Evolutionary conservation across 2,888 invertebrate genomes (phyloP).

Genomic region (Drosophila algonquin): DNA sequence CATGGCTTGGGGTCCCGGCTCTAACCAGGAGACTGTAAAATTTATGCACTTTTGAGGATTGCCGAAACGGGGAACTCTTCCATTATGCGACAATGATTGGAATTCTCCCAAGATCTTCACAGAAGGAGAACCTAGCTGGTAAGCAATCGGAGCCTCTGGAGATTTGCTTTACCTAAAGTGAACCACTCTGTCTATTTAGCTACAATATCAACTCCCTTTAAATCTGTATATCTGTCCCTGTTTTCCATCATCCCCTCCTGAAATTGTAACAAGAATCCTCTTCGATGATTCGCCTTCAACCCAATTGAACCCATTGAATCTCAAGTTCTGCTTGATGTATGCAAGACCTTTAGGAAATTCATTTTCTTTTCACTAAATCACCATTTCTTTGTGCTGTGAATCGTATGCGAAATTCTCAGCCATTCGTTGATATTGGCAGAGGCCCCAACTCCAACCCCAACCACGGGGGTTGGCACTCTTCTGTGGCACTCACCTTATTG

Average conservation of each 20-base stretch:
- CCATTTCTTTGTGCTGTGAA: conserved; percentile 7
- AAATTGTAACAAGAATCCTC: background rate
- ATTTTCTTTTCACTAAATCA: conserved; percentile 10
- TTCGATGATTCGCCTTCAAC: conserved; percentile 17
- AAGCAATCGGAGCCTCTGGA: background rate
- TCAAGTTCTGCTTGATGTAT: background rate
- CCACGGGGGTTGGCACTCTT: no score
- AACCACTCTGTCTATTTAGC: background rate
- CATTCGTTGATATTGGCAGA: background rate
- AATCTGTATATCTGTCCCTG: background rate
- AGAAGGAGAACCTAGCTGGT: background rate
- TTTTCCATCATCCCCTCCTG: background rate
- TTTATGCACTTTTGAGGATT: conserved; percentile 44
- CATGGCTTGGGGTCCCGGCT: conserved; percentile 10
- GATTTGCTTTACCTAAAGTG: background rate
- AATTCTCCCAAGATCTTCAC: conserved; percentile 26
- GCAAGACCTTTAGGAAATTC: conserved; percentile 2
- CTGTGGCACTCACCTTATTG: conserved; percentile 87
- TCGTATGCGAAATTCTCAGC: conserved; percentile 1
- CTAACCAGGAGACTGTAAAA: conserved; percentile 45
- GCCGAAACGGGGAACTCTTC: conserved; percentile 25
- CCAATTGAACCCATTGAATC: conserved; percentile 11
- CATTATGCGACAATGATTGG: conserved; percentile 41
- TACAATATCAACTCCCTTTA: background rate
- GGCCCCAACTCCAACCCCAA: background rate